phyloP scores from a whole-genome alignment of 2,797 vertebrate species.

The Rhadinocentrus ornatus region DNA sequence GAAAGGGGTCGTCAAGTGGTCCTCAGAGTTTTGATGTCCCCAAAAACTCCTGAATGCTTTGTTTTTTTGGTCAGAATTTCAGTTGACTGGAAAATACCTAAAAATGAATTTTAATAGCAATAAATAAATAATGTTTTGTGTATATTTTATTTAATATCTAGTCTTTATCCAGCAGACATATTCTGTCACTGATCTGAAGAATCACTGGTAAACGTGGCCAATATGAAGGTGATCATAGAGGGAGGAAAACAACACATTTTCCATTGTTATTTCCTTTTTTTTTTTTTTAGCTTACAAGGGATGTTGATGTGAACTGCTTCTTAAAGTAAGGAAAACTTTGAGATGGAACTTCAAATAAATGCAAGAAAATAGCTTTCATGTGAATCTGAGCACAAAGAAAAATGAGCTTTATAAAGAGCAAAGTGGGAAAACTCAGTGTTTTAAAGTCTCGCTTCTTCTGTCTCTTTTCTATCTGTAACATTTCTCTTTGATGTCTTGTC shows the following conservation, averaged over 20 bases:
- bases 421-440: slow-evolving; percentile 61
- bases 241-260: background rate
- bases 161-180: too few species aligned
- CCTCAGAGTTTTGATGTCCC: too few species aligned
- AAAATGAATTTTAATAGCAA: too few species aligned
- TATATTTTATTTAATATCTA: too few species aligned
- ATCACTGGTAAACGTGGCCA: background rate
- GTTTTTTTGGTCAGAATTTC: too few species aligned
- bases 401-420: slow-evolving; percentile 61
- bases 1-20: too few species aligned
- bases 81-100: too few species aligned
- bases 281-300: background rate
- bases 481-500: slow-evolving; percentile 81
- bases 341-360: slow-evolving; percentile 30
- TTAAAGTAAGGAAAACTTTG: slow-evolving; percentile 26
- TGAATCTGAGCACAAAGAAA: slow-evolving; percentile 55
- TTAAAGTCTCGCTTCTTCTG: slow-evolving; percentile 77
- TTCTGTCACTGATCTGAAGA: too few species aligned
- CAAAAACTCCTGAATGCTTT: too few species aligned
- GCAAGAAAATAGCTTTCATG: slow-evolving; percentile 7
- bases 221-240: background rate
- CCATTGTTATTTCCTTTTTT: slow-evolving; percentile 21
- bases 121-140: too few species aligned
- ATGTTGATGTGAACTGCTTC: slow-evolving; percentile 21
- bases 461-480: slow-evolving; percentile 78